phyloP scores from a whole-genome alignment of 2,113 vertebrate species.

The Catagonus wagneri region DNA sequence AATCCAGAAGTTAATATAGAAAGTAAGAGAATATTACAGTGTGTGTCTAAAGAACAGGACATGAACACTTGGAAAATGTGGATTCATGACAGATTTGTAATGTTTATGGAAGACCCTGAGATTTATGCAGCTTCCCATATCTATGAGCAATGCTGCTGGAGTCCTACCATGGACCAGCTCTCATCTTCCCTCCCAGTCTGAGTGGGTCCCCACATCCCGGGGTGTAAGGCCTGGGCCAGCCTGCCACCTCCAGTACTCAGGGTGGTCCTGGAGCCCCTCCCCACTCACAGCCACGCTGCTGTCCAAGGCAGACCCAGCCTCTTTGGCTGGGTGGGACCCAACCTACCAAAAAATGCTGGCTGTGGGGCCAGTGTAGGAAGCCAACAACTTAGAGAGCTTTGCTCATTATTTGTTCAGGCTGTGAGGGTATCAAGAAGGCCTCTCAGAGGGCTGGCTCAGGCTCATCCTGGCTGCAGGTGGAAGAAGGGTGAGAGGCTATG shows the following conservation, averaged over 20 bases:
- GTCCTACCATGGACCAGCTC: neutral
- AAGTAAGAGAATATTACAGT: neutral
- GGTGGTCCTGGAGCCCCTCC: neutral
- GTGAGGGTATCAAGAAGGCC: neutral
- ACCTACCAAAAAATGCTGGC: neutral
- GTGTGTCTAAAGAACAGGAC: neutral
- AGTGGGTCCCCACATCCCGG: neutral
- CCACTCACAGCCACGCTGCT: neutral
- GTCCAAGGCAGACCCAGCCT: neutral
- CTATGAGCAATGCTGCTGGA: too few relatives aligned
- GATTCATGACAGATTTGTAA: neutral
- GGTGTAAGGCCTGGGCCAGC: neutral
- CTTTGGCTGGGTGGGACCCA: neutral
- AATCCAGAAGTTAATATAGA: neutral
- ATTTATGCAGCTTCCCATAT: neutral
- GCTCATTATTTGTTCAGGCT: neutral
- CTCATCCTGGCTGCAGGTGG: neutral
- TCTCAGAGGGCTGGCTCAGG: neutral
- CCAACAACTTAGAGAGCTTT: neutral
- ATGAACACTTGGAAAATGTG: neutral
- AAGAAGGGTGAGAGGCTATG: rapidly evolving
- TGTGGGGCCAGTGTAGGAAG: neutral
- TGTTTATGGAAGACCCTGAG: neutral
- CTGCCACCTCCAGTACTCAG: neutral
- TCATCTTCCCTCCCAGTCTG: neutral